Conservation (phyloP, 2,888 invertebrate species). For the Troides helena region DNA sequence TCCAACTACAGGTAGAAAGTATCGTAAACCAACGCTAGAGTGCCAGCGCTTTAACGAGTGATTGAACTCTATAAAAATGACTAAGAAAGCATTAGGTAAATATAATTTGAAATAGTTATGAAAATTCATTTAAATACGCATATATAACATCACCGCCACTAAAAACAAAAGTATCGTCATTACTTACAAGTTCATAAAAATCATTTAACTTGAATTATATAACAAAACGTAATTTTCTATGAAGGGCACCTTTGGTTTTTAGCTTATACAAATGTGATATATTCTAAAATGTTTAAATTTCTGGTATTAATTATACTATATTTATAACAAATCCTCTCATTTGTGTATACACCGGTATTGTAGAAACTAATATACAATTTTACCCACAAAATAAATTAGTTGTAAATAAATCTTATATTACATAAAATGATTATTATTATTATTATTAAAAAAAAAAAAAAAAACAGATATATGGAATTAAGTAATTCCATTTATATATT, state of each 20-base stretch:
- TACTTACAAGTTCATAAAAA: conserved; percentile 77
- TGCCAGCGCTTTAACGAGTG: conserved; percentile 80
- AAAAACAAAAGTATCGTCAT: conserved; percentile 75
- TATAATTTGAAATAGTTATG: conserved; percentile 79
- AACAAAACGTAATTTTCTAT: conserved; percentile 81
- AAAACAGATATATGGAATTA: conserved; percentile 62
- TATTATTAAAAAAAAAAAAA: conserved; percentile 48
- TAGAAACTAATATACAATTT: conserved; percentile 69
- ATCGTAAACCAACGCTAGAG: conserved; percentile 77
- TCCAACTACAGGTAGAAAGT: conserved; percentile 65
- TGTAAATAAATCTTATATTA: conserved; percentile 79
- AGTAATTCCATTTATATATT: conserved; percentile 64
- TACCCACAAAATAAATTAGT: conserved; percentile 69
- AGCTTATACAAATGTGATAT: conserved; percentile 84
- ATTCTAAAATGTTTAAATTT: conserved; percentile 78
- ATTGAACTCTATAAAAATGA: conserved; percentile 75
- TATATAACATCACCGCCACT: conserved; percentile 71
- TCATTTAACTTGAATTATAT: conserved; percentile 78
- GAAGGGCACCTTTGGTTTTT: conserved; percentile 94
- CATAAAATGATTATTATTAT: conserved; percentile 70
- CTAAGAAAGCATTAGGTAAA: conserved; percentile 77
- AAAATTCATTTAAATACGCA: conserved; percentile 72
- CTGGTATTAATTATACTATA: conserved; percentile 73
- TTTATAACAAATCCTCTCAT: conserved; percentile 73
- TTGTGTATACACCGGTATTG: conserved; percentile 69